A percentile compares a stretch with the other conserved stretches of the same genome.
These are phyloP conservation scores for Diadophis punctatus DNA, from an alignment of 2,113 vertebrate species.

Conservation along the genomic window DNA sequence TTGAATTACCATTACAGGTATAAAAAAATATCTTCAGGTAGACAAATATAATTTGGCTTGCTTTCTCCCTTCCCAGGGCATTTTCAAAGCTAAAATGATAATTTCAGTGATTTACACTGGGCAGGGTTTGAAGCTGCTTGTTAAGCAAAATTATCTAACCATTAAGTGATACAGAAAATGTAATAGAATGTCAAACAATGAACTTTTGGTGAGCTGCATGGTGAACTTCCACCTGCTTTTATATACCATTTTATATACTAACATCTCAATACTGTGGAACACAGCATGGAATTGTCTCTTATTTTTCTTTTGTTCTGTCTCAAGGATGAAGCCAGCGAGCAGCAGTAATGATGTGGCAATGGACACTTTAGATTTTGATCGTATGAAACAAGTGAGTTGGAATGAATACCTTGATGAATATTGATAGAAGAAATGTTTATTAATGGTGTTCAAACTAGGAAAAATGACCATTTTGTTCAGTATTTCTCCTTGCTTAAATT, in stretches of 20 bases:
- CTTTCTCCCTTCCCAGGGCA: not conserved
- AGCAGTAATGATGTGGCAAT: constrained; percentile 83
- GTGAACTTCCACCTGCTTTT: not conserved
- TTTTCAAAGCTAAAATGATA: not conserved
- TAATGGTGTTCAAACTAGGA: constrained; percentile 53
- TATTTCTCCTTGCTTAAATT: not conserved
- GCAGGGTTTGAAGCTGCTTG: not conserved
- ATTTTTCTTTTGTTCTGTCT: not conserved
- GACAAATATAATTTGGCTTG: not conserved
- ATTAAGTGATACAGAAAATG: not conserved
- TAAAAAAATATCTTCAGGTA: not conserved
- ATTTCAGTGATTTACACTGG: not conserved
- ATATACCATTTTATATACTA: not conserved
- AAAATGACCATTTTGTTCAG: constrained; percentile 36
- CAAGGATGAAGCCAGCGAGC: constrained; percentile 90
- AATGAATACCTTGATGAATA: not conserved
- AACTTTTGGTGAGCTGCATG: not conserved
- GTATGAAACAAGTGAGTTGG: constrained; percentile 92
- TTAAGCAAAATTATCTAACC: not conserved
- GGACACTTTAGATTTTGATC: constrained; percentile 93
- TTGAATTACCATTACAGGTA: not conserved
- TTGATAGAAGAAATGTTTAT: not conserved
- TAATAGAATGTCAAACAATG: accelerated
- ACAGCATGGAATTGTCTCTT: constrained; percentile 1
- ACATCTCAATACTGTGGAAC: not conserved